These are phyloP conservation scores for Pterois miles DNA, from an alignment of 2,797 vertebrate genomes.

Conservation along the genomic window DNA sequence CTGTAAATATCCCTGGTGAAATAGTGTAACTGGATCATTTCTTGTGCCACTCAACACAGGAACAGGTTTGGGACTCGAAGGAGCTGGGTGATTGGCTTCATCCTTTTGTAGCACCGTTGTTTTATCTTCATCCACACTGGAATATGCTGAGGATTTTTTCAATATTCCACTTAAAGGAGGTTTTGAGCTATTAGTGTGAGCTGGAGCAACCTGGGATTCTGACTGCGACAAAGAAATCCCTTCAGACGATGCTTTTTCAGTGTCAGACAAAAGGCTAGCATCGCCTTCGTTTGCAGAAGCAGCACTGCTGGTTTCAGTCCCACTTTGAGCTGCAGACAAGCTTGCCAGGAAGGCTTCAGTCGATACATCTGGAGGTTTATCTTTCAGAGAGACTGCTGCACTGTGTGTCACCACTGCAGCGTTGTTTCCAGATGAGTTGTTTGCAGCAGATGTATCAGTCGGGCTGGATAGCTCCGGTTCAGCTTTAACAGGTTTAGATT, in stretches of 20 bases:
- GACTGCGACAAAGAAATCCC: constrained; percentile 54
- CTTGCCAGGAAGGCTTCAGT: constrained; percentile 93
- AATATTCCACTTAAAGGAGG: constrained; percentile 88
- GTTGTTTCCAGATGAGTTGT: constrained; percentile 58
- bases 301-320: constrained; percentile 65
- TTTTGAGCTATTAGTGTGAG: constrained; percentile 84
- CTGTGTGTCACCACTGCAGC: constrained; percentile 70
- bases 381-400: constrained; percentile 87
- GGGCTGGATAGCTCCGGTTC: constrained; percentile 61
- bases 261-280: constrained; percentile 65
- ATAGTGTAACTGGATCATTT: constrained; percentile 66
- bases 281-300: constrained; percentile 69
- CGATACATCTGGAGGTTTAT: constrained; percentile 95
- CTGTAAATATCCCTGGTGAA: constrained; percentile 76
- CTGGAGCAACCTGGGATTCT: constrained; percentile 72
- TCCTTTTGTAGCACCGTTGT: constrained; percentile 54
- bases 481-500: constrained; percentile 74
- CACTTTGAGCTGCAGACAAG: constrained; percentile 77
- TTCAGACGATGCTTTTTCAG: constrained; percentile 51
- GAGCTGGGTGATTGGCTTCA: constrained; percentile 32
- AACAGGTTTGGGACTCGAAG: constrained; percentile 55
- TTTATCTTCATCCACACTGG: constrained; percentile 64
- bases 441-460: constrained; percentile 43
- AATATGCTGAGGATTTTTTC: constrained; percentile 79
- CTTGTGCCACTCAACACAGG: constrained; percentile 61